phyloP scores from a whole-genome alignment of 1,140 invertebrate species.

The Caerostris darwini region DNA sequence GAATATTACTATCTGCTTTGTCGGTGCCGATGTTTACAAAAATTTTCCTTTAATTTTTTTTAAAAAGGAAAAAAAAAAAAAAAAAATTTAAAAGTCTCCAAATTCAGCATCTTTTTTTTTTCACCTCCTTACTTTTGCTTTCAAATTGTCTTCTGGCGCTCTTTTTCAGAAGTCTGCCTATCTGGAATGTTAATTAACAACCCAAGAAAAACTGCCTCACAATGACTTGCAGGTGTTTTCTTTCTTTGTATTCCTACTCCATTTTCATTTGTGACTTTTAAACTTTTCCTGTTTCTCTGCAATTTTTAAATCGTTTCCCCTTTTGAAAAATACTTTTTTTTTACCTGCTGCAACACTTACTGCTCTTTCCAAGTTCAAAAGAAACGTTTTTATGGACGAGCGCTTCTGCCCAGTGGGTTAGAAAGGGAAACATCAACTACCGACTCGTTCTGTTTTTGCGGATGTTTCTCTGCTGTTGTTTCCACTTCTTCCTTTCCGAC shows the following conservation, averaged over 20 bases:
- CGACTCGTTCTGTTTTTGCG: background rate
- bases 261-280: background rate
- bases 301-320: background rate
- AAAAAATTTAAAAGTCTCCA: background rate
- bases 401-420: background rate
- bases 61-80: background rate
- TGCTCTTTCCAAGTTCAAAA: background rate
- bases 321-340: background rate
- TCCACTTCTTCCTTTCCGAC: background rate
- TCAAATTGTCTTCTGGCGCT: background rate
- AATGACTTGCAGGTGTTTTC: background rate
- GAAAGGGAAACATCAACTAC: background rate
- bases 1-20: background rate
- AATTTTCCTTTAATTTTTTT: background rate
- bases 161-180: background rate
- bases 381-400: background rate
- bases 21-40: background rate
- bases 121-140: background rate
- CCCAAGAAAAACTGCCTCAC: background rate
- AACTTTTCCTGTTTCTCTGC: background rate
- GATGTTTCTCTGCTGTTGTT: background rate
- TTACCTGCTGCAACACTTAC: background rate
- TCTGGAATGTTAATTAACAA: slow-evolving; percentile 21
- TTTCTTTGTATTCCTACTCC: background rate
- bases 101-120: background rate